Evolutionary conservation across 2,113 vertebrate species (phyloP), one percentile per base, ranked within the genome.

Genomic region (Arenaria interpres): DNA sequence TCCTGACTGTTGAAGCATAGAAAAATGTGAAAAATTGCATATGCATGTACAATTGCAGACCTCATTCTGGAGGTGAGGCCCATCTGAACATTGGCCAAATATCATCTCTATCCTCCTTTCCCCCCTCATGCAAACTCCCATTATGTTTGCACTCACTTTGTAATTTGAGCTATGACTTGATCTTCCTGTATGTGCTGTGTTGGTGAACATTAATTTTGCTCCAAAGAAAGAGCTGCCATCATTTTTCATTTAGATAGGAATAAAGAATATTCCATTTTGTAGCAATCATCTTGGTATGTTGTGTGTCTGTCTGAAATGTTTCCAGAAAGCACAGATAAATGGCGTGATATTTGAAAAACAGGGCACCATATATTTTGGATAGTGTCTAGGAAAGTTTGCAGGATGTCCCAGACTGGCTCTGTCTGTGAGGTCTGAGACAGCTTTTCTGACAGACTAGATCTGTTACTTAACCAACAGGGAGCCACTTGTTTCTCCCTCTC

Each of bases 241-340:
- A 87, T 94, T 94, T 96, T 95, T 97, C 82, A 97, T 87, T 91
- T 92, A 79, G 85, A 89, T 96, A 90, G 84, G 43, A 88, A 62
- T 60, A 95, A 94, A 94, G 35, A 93, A 79, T 90, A 91, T 85
- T 87, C 51, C 33, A 50, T 92, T 95, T 92, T 75, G 27, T 88
- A 94, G 37, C 59, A 94, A 67, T 89, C 86, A 80, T 86, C 28
- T 62, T 95, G 89, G 90, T 94, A 78, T 86, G 81, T 56, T 95
- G 28, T 63, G 37, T 81, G 88, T 72, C 88, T 93, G 88, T 68
- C 80, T 95, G 94, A 97, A 95, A 92, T 7, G 51, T 83, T 93
- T 96, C 94, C 95, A 97, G 89, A 89, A 91, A 94, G 77, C 67
- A 60, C 68, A 92, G 91, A 97, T 88, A 96, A 96, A 98, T 93